Evolutionary conservation across 2,113 vertebrate species (phyloP).

Genomic region (Lepus timidus): DNA sequence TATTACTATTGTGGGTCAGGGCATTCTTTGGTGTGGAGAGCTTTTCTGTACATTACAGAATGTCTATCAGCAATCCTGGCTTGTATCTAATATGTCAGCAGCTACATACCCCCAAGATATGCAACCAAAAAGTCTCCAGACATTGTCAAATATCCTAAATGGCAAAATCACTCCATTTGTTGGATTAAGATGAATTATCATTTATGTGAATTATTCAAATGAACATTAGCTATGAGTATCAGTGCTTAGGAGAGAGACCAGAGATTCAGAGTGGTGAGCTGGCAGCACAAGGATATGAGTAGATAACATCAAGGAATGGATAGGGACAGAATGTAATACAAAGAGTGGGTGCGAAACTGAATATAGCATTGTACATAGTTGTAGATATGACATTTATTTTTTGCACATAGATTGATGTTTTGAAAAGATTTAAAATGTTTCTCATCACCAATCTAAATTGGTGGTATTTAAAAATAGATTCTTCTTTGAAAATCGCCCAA

Average conservation of each 20-base stretch:
- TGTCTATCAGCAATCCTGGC: too few relatives aligned
- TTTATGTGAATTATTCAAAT: neutral
- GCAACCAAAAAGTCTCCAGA: neutral
- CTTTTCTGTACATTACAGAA: neutral
- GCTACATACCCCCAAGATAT: neutral
- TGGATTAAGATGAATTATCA: neutral
- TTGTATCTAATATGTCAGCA: neutral
- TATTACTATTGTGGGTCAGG: neutral
- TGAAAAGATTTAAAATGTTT: neutral
- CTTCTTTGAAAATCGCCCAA: conserved; percentile 20
- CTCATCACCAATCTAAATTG: neutral
- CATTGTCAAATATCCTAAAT: neutral
- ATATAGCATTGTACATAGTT: neutral
- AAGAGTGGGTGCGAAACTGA: neutral
- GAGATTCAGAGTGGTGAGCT: neutral
- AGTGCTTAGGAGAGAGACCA: neutral
- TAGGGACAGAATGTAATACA: neutral
- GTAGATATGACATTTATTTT: neutral
- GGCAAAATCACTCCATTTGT: accelerated
- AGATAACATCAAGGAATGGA: neutral
- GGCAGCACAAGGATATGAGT: neutral
- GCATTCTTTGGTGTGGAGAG: too few relatives aligned
- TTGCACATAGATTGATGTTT: neutral
- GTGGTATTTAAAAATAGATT: neutral
- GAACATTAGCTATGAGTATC: neutral